phyloP scores from a whole-genome alignment of 2,797 vertebrate genomes.

The Poeciliopsis gracilis region DNA sequence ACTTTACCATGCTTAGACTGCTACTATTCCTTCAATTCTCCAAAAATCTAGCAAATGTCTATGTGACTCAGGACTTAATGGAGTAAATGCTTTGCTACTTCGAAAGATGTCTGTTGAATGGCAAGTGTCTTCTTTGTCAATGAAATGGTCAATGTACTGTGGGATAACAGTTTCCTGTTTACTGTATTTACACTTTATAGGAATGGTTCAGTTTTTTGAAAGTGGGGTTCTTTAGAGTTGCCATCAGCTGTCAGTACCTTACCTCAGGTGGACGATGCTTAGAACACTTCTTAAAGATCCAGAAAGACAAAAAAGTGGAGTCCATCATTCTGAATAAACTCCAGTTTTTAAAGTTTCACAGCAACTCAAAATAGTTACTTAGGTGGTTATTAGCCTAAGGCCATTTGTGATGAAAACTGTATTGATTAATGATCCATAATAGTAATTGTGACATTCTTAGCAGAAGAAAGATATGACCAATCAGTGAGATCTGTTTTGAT shows the following conservation, averaged over 20 bases:
- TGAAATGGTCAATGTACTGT: slow-evolving; percentile 4
- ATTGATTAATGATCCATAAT: neutral
- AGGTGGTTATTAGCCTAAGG: neutral
- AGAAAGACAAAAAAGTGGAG: neutral
- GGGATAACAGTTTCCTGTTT: slow-evolving; percentile 36
- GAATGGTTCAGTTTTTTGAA: slow-evolving; percentile 12
- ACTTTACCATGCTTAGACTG: slow-evolving; percentile 5
- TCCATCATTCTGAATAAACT: neutral
- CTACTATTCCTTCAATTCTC: slow-evolving; percentile 27
- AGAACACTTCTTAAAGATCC: neutral
- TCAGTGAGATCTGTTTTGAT: neutral
- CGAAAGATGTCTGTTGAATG: neutral
- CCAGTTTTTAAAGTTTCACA: neutral
- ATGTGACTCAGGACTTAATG: slow-evolving; percentile 8
- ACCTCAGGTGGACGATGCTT: neutral
- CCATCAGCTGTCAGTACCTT: neutral
- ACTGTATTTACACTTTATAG: slow-evolving; percentile 11
- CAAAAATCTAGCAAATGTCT: slow-evolving; percentile 12
- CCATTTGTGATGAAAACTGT: neutral
- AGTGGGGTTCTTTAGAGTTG: slow-evolving; percentile 8
- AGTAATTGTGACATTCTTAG: neutral
- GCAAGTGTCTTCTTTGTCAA: neutral
- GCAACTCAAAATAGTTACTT: neutral
- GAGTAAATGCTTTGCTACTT: neutral
- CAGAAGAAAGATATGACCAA: neutral